Percentiles rank a stretch among this genome's conserved stretches.
Conservation (phyloP, 2,113 vertebrate genomes). For the Sula dactylatra region DNA sequence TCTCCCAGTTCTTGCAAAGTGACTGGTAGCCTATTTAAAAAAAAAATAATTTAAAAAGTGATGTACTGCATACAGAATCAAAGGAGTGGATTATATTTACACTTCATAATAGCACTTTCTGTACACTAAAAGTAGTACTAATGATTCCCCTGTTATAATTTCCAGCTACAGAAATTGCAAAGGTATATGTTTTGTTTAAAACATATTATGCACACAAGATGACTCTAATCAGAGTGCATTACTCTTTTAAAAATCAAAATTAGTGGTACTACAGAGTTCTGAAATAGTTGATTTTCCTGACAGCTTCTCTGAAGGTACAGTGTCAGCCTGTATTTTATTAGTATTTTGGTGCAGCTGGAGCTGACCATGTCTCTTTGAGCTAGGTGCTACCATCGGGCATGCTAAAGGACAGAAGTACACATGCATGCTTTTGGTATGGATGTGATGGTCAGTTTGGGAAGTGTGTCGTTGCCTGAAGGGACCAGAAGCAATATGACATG, state of each 20-base stretch:
- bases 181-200: constrained; percentile 1
- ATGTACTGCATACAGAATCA: background rate
- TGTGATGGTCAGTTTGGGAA: background rate
- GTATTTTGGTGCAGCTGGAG: background rate
- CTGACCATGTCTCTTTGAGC: background rate
- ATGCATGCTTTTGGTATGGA: background rate
- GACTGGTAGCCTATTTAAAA: background rate
- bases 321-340: background rate
- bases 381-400: background rate
- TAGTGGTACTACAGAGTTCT: background rate
- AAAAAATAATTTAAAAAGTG: background rate
- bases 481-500: background rate
- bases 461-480: background rate
- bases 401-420: background rate
- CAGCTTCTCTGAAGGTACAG: background rate
- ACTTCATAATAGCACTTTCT: background rate
- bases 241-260: background rate
- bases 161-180: background rate
- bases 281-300: background rate
- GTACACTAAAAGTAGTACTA: background rate
- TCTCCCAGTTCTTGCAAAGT: background rate
- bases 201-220: background rate
- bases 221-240: background rate
- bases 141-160: background rate
- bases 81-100: background rate